Evolutionary conservation across 2,797 vertebrate genomes (phyloP), one percentile per base, ranked within the genome.

Genomic region (Leptodactylus fallax): DNA sequence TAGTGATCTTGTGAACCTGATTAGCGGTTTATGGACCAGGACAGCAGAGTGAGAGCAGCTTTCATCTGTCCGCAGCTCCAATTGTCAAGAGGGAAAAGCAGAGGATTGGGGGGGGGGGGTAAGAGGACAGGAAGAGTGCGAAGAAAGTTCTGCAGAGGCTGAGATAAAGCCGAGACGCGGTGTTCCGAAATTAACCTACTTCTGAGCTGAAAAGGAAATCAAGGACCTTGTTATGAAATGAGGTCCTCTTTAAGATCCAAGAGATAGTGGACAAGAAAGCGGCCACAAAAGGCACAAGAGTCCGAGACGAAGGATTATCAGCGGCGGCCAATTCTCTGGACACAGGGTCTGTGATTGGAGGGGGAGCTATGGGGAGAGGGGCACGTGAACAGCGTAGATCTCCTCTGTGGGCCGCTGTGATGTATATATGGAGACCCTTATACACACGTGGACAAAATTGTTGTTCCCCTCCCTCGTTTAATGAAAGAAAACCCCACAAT

Each of bases 211-310:
- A 89, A 88, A 89, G 87, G 84, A 86, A 89, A 89, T 86, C 79
- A 86, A 89, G 88, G 88, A 77, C 84, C 84, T 89, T 86, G 79
- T 89, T 85, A 89, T 85, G 71, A 85, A 89, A 89, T 89, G 87
- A 89, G 87, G 87, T 83, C 88, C 88, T 89, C 79, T 78, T 49
- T 85, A 78, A 82, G 84, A 89, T 83, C 58, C 67, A 12, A 7
- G 56, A 69, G 84, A 89, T 86, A 89, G 14, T 9, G 56, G 23
- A 21, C 36, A 85, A 85, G 61, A 83, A 85, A 85, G 80, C 77
- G 55, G 16, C 77, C 65, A 61, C 79, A 72, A 89, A 85, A 78
- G 83, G 60, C 69, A 74, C 85, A 63, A 89, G 79, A 61, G 80
- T 74, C 67, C 83, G 49, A 77, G 87, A n/a, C 60, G 14, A 47